Percentiles rank a stretch among this genome's conserved stretches.
Conservation (phyloP, 2,888 invertebrate species). For the Bellardia bayeri region DNA sequence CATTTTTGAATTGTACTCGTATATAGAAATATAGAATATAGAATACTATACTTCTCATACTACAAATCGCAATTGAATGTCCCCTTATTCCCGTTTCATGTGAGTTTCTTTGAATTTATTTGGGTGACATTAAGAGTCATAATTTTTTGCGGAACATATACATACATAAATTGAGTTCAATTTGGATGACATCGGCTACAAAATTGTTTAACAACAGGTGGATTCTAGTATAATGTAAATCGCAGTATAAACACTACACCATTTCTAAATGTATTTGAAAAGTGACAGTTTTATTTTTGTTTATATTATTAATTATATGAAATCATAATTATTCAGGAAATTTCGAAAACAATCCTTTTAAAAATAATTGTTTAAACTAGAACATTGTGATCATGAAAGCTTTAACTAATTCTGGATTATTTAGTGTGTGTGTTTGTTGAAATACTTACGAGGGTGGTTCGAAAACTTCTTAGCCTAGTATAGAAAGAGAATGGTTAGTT, state of each 20-base stretch:
- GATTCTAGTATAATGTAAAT: conserved; percentile 58
- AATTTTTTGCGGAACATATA: conserved; percentile 23
- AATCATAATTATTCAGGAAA: too few relatives aligned
- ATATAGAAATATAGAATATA: conserved; percentile 5
- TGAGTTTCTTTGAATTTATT: conserved; percentile 6
- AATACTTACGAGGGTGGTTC: too few relatives aligned
- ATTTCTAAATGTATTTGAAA: conserved; percentile 40
- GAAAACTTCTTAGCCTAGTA: too few relatives aligned
- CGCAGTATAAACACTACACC: conserved; percentile 13
- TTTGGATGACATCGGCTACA: conserved; percentile 49
- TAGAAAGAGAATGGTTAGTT: too few relatives aligned
- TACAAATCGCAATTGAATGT: conserved; percentile 39
- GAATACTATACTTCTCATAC: conserved; percentile 4
- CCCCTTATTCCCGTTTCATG: conserved; percentile 56
- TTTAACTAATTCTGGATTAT: too few relatives aligned
- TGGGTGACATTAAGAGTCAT: conserved; percentile 49
- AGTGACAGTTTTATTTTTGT: not conserved
- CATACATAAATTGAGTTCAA: conserved; percentile 46
- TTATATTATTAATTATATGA: not conserved
- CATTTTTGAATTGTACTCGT: conserved; percentile 36
- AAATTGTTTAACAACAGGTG: conserved; percentile 68
- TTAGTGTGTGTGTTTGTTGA: too few relatives aligned
- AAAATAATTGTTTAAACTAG: too few relatives aligned
- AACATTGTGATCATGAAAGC: too few relatives aligned
- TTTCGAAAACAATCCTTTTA: too few relatives aligned